Evolutionary conservation across 1,140 invertebrate genomes (phyloP).

Genomic region (Reticulitermes speratus): DNA sequence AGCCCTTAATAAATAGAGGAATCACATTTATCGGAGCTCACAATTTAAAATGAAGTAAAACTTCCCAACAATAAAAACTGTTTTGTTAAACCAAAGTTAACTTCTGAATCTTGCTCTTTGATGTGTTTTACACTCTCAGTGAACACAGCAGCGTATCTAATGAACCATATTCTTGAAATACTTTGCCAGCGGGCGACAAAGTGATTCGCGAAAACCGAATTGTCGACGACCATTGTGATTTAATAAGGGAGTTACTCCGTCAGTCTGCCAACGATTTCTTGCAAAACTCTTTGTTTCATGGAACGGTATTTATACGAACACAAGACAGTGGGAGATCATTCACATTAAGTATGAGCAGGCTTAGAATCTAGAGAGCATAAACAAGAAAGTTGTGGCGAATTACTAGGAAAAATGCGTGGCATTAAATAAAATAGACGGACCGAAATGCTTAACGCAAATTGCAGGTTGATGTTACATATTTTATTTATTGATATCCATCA

Average conservation of each 20-base stretch:
- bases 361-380: not conserved
- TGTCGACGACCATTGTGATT: not conserved
- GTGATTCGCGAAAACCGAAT: conserved; percentile 2
- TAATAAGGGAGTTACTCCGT: not conserved
- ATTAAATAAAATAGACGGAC: too few relatives aligned
- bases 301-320: not conserved
- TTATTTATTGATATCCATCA: too few relatives aligned
- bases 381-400: not conserved
- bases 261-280: not conserved
- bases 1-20: not conserved
- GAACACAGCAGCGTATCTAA: not conserved
- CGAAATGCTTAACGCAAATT: too few relatives aligned
- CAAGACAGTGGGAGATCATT: not conserved
- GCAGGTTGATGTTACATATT: too few relatives aligned
- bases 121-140: not conserved
- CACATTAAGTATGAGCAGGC: not conserved
- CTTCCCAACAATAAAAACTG: not conserved
- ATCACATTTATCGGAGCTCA: not conserved
- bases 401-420: too few relatives aligned
- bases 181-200: not conserved
- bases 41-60: not conserved
- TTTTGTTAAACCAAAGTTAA: not conserved
- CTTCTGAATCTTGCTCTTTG: not conserved
- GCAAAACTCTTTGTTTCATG: not conserved
- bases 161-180: not conserved